Evolutionary conservation across 1,140 invertebrate species (phyloP), one percentile per base, ranked within the genome.

Genomic region (Pseudomyrmex flavicornis): DNA sequence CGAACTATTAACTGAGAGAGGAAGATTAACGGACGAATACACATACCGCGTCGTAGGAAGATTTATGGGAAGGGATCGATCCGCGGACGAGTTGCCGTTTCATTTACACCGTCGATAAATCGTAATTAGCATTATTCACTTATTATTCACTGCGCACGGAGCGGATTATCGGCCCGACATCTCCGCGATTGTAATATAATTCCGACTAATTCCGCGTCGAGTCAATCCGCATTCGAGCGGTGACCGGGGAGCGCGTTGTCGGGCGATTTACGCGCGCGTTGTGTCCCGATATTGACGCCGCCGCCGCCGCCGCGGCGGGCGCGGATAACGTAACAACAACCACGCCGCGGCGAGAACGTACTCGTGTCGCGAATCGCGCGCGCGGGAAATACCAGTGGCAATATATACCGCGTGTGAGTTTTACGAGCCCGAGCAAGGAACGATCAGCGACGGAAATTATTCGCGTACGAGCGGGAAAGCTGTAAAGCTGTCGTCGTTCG

Each of bases 371-470:
- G 12, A 8, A 26, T 79, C 52, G 52, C 35, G 12, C 13, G 13
- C 63, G 50, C 72, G 79, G 35, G 2, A 9, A 59, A 20, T 35
- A 48, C 54, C 44, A 20, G 35, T 68, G 52, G 50, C 13, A 26
- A 10, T 20, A 44, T 20, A 44, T 12, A 54, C n/a, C 35, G n/a
- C 13, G 35, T 44, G 22, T 46, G 72, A 69, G 62, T 83, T 86
- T 79, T 79, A 79, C 85, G 73, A 56, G 35, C 35, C 35, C 66
- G 72, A 12, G 22, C 66, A 73, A 79, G 73, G 76, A 79, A 59
- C 76, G 75, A 85, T 82, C 73, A 79, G 46, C 73, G 85, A 77
- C 75, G 80, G 85, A 88, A 88, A 87, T 87, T 73, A 88, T 83
- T 90, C 76, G 83, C 70, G 76, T 68, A 82, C 65, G 79, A 86